Base-by-base conservation (phyloP, 92 coral and sea anemone genomes). In the Bergia puertoricense region DNA sequence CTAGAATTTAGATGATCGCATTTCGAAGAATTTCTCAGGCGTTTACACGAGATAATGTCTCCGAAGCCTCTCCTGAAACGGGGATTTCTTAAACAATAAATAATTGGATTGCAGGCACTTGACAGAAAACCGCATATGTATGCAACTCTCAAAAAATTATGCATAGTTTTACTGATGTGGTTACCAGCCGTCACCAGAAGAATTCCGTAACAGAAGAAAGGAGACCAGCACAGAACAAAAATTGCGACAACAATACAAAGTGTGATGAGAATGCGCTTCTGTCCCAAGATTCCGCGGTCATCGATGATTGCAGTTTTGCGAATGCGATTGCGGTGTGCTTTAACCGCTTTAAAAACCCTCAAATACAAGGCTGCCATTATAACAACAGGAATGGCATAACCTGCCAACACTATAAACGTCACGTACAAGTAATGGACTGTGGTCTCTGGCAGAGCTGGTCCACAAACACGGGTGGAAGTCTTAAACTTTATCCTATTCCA, bases 241-340 rank as follows among this genome's bases (percentile, higher is more conserved):
- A 90, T 74, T 10, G 82, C 81, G 43, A 91, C 44, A 38, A 93
- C 89, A 37, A 91, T 90, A 86, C 89, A 80, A 43, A 95, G 79
- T 0, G 98, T 95, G 85, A 92, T 77, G 13, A 95, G 86, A 57
- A 90, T 83, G 45, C 89, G 92, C 51, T 92, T 92, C 90, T 95
- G 96, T 6, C 95, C 95, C 67, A 95, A 76, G 84, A 95, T 85
- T 46, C 98, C 98, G 73, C 90, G 91, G 75, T 89, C 94, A 78
- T 93, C 98, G 72, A 95, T 95, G 75, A 95, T 90, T 48, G 95
- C 89, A 8, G 98, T 93, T 8, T 91, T 87, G 62, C 95, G 93
- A 13, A 95, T 95, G 45, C 93, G 89, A 57, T 79, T 57, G 79
- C 91, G 83, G 85, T 95, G 96, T 69, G 76, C 85, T 40, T 79